These are phyloP conservation scores for Abramis brama DNA, from an alignment of 2,113 vertebrate species.

Conservation along the genomic window DNA sequence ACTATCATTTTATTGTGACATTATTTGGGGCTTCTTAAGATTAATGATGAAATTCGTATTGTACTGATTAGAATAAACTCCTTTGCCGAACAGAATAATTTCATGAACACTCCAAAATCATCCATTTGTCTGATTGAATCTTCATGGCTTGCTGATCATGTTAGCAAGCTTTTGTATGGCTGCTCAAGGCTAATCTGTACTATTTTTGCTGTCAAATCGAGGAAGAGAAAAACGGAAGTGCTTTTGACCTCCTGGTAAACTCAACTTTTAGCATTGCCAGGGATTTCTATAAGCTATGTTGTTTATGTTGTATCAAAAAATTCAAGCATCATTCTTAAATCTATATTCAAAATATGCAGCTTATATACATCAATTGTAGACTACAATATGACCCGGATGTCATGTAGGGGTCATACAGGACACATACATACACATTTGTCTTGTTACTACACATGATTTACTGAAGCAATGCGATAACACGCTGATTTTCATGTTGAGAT, in stretches of 20 bases:
- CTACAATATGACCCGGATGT: background rate
- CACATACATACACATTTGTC: background rate
- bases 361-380: background rate
- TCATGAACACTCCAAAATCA: constrained; percentile 43
- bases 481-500: too few relatives aligned
- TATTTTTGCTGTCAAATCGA: background rate
- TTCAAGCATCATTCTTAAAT: background rate
- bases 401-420: background rate
- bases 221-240: constrained; percentile 1
- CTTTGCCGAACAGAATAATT: constrained; percentile 24
- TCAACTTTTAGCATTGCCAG: background rate
- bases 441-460: too few relatives aligned
- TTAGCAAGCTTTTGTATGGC: constrained; percentile 29
- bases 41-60: constrained; percentile 34
- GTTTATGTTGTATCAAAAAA: background rate
- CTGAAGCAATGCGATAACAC: too few relatives aligned
- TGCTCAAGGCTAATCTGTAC: constrained; percentile 21
- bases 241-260: constrained; percentile 35
- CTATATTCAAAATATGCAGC: background rate
- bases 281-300: background rate
- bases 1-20: background rate
- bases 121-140: constrained; percentile 40
- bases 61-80: constrained; percentile 35
- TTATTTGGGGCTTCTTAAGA: constrained; percentile 4
- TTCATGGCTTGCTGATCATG: constrained; percentile 35